Conservation (phyloP, 2,888 invertebrate genomes). For the Callimorpha dominula region DNA sequence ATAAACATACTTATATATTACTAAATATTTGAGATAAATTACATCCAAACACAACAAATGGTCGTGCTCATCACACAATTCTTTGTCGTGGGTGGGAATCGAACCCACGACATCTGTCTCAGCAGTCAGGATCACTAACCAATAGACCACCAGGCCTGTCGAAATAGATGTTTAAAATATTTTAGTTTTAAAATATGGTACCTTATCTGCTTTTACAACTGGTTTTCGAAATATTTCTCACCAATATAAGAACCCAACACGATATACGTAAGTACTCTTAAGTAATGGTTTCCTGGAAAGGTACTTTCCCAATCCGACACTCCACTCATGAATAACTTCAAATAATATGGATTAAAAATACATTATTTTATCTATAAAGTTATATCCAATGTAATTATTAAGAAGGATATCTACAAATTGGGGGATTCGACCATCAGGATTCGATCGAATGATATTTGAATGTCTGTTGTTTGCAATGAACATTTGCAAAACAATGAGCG, state of each 20-base stretch:
- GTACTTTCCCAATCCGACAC: neutral
- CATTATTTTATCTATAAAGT: neutral
- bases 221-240: too few species aligned
- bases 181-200: too few species aligned
- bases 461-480: slow-evolving; percentile 51
- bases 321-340: neutral
- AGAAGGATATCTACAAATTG: neutral
- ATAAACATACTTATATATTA: too few species aligned
- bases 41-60: too few species aligned
- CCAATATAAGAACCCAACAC: neutral
- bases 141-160: too few species aligned
- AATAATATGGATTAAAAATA: neutral
- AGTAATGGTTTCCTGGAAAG: neutral
- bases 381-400: neutral
- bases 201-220: too few species aligned
- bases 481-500: slow-evolving; percentile 32
- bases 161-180: too few species aligned
- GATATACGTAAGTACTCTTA: neutral
- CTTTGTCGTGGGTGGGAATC: too few species aligned
- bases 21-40: too few species aligned
- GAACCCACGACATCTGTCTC: too few species aligned
- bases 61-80: too few species aligned
- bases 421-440: slow-evolving; percentile 23
- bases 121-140: too few species aligned
- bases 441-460: slow-evolving; percentile 35